Base-by-base conservation (phyloP, 2,888 invertebrate species). In the Pollenia amentaria region DNA sequence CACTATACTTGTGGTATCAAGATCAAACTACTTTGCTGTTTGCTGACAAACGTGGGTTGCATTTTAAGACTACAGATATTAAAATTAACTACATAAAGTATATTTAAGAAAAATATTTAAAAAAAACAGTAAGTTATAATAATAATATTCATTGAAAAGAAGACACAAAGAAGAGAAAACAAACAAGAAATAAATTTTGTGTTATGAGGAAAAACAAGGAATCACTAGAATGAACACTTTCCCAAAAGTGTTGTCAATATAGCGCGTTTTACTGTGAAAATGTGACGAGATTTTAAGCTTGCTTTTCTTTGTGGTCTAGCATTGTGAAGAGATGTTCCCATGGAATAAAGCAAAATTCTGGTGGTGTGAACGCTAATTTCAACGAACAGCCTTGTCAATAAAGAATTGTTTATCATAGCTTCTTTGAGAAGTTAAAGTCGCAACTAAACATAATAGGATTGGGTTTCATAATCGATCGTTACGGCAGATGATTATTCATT, bases 11-110 rank as follows among this genome's bases (percentile, higher is more conserved):
- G 60, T 67, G 67, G 81, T 80, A 76, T 55, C 64, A 85, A 70
- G 64, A 80, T 76, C 85, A 70, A 84, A 65, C 16, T 18, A 48
- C 60, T 64, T 65, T 78, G 21, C 64, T 60, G 69, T 46, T 76
- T 38, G 55, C 79, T 76, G 0, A 57, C 51, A 67, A 67, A 85
- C 78, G 85, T 85, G 85, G 85, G 85, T 75, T 75, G 82, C 21
- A 85, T 82, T 64, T 69, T 18, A 70, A 84, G 73, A 57, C 18
- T 55, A 84, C 51, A 18, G 38, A 84, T 79, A 79, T 67, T 67
- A 62, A 78, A 84, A 73, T 60, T 60, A 73, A 67, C 78, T 67
- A 67, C 53, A 77, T 44, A 76, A 69, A 46, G 46, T 21, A 44
- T 60, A 84, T 76, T 69, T 62, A 79, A 29, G 29, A 29, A 29